Base-by-base conservation (phyloP, 1,140 invertebrate species). In the Bombus cullumanus region DNA sequence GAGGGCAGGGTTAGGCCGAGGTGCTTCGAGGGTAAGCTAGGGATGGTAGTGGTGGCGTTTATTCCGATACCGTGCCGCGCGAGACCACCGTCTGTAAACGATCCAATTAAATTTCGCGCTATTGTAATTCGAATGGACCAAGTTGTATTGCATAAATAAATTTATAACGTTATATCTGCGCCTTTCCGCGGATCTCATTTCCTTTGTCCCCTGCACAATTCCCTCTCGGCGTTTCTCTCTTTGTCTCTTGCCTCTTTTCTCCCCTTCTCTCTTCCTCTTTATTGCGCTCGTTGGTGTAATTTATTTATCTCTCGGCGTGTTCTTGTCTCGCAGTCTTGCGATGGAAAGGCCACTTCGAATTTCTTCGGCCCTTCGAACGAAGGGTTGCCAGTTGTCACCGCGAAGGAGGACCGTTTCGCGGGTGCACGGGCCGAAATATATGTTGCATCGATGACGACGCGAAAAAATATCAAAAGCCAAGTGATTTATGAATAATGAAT, bases 41-140 rank as follows among this genome's bases (percentile, higher is more conserved):
- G 28, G 9, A 57, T 13, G 34, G 9, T 0, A 39, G 66, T 18
- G 53, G 66, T 25, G 74, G 57, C 86, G 86, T 84, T 91, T 88
- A 80, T 83, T 88, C 87, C 74, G 86, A 91, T 90, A 69, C 12
- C 89, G 64, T 81, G 71, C 68, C 71, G 72, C 85, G 84, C 80
- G 28, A 89, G 72, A 86, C 75, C 83, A 78, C 71, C 53, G 89
- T 81, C 72, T 87, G 87, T 86, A 89, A 91, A 91, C 89, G 90
- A 91, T 86, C 90, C 90, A 91, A 91, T 91, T 91, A 91, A 91
- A 91, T 91, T 91, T 91, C 90, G 89, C 89, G 85, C 87, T 90
- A 86, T 90, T 91, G 89, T 90, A 86, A 90, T 90, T 82, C 89
- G 89, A 91, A 91, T 88, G 90, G 87, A 87, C 89, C 84, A 84